Percentiles rank a stretch among this genome's conserved stretches.
Conservation (phyloP, 2,797 vertebrate species). For the Rallus crepitans region DNA sequence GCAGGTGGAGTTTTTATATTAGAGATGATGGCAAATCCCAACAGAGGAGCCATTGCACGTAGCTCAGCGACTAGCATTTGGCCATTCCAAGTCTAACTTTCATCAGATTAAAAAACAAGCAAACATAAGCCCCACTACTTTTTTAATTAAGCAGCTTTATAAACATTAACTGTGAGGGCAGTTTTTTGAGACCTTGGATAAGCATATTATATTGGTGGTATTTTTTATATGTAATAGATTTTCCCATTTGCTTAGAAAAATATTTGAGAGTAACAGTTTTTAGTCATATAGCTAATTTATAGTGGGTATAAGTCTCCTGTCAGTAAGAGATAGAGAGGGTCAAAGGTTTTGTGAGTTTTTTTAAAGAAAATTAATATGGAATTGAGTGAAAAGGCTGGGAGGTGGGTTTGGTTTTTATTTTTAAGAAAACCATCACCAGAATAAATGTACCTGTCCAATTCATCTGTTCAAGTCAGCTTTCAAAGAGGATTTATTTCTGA, state of each 20-base stretch:
- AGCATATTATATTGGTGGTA: not conserved
- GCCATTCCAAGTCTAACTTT: not conserved
- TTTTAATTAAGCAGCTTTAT: not conserved
- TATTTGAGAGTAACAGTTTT: not conserved
- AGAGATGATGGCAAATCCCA: not conserved
- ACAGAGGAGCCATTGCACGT: not conserved
- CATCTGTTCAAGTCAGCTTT: not conserved
- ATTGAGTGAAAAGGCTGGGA: not conserved
- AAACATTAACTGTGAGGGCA: not conserved
- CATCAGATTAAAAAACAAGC: not conserved
- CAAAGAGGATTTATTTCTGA: slow-evolving; percentile 4
- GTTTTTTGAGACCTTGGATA: not conserved
- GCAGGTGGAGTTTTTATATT: not conserved
- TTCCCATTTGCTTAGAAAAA: not conserved
- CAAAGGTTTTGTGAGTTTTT: not conserved
- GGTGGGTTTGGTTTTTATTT: not conserved
- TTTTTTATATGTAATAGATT: not conserved
- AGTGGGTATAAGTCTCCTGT: not conserved
- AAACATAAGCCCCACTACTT: rapidly evolving
- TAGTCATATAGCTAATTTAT: not conserved
- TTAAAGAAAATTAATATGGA: not conserved
- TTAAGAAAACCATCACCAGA: not conserved
- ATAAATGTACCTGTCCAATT: not conserved
- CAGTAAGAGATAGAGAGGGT: not conserved
- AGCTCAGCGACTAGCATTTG: not conserved